Conservation (phyloP, 2,888 invertebrate species). For the Cantharis rufa region DNA sequence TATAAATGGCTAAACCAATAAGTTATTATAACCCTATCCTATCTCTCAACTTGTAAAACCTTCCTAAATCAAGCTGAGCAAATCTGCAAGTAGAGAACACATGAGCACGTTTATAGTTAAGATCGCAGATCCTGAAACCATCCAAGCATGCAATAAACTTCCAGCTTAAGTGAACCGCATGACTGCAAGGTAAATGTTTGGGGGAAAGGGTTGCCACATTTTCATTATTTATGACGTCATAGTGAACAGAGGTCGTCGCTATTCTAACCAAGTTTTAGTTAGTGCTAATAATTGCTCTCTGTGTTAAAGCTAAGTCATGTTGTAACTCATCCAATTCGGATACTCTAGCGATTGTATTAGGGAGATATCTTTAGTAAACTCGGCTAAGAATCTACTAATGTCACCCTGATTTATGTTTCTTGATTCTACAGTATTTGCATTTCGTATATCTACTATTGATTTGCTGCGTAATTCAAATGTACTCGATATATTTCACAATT, state of each 20-base stretch:
- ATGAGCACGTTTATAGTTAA: slow-evolving; percentile 52
- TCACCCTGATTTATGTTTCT: slow-evolving; percentile 43
- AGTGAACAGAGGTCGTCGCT: slow-evolving; percentile 47
- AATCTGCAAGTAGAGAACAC: slow-evolving; percentile 51
- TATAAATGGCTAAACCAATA: slow-evolving; percentile 52
- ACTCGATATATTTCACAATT: slow-evolving; percentile 28
- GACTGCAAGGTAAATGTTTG: slow-evolving; percentile 53
- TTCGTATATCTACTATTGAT: slow-evolving; percentile 38
- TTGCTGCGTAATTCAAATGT: slow-evolving; percentile 33
- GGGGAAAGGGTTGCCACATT: slow-evolving; percentile 42
- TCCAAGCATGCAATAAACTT: slow-evolving; percentile 54
- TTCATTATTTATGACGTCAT: slow-evolving; percentile 50
- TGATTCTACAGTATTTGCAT: slow-evolving; percentile 39
- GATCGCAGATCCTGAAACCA: slow-evolving; percentile 51
- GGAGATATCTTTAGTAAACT: slow-evolving; percentile 45
- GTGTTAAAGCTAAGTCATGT: slow-evolving; percentile 40
- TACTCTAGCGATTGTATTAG: slow-evolving; percentile 44
- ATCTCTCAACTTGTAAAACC: slow-evolving; percentile 51
- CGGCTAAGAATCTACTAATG: slow-evolving; percentile 44
- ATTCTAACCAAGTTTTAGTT: slow-evolving; percentile 47
- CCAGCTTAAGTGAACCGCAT: slow-evolving; percentile 55
- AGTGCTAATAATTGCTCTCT: slow-evolving; percentile 48
- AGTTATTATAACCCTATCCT: slow-evolving; percentile 48
- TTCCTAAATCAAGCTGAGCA: slow-evolving; percentile 52
- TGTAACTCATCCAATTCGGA: slow-evolving; percentile 44